Conservation (phyloP, 2,888 invertebrate genomes). For the Cybosia mesomella region DNA sequence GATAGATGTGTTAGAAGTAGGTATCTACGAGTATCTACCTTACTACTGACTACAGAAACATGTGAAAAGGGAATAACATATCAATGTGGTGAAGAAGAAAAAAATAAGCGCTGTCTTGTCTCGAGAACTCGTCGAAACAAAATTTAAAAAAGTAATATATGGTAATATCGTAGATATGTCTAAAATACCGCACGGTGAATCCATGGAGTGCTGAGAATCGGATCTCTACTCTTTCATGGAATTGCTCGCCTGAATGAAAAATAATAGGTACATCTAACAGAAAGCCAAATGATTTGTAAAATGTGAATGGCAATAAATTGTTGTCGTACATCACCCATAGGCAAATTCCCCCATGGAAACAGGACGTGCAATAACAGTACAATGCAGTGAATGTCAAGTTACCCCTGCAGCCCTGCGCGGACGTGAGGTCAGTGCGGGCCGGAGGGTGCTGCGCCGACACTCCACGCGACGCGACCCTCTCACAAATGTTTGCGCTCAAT, state of each 20-base stretch:
- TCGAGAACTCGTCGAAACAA: no score
- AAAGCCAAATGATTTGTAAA: not conserved
- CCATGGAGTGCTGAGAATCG: no score
- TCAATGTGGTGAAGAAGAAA: no score
- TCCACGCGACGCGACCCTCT: constrained; percentile 34
- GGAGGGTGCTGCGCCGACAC: constrained; percentile 38
- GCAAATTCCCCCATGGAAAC: constrained; percentile 51
- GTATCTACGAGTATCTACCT: no score
- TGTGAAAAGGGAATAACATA: no score
- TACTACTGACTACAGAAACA: no score
- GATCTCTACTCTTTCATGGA: not conserved
- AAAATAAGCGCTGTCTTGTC: no score
- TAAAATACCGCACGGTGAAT: no score
- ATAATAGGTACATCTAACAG: not conserved
- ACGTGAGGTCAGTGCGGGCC: constrained; percentile 47
- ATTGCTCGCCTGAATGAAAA: not conserved
- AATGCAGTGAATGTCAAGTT: constrained; percentile 71
- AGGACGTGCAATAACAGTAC: constrained; percentile 68
- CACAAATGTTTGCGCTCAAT: constrained; percentile 32
- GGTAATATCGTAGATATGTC: not conserved
- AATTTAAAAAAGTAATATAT: not conserved
- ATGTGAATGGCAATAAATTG: not conserved
- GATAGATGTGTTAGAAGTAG: no score
- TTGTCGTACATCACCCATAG: constrained; percentile 34
- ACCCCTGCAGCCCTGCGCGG: constrained; percentile 42